A percentile compares a stretch with the other conserved stretches of the same genome.
Conservation (phyloP, 53 echinoderm and acorn worm genomes). For the Hippasteria phrygiana region DNA sequence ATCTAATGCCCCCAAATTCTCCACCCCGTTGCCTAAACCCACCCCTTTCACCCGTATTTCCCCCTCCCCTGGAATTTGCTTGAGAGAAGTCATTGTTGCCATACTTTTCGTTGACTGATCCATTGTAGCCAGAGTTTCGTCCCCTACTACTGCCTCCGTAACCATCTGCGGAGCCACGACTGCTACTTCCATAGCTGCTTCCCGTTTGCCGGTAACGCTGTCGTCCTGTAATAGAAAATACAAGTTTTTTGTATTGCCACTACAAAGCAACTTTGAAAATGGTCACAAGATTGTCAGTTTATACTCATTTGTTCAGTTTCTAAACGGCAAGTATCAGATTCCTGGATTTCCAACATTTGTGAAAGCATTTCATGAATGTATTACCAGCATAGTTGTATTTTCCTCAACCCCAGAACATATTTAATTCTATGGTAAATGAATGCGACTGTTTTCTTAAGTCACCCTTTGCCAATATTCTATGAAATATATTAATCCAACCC, state of each 20-base stretch:
- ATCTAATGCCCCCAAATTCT: conserved; percentile 30
- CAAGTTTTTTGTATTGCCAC: too few species aligned
- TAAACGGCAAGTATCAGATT: too few species aligned
- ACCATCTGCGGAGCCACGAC: conserved; percentile 26
- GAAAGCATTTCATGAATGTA: too few species aligned
- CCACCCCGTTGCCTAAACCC: conserved; percentile 32
- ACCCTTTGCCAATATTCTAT: too few species aligned
- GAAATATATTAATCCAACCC: too few species aligned
- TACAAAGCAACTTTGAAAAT: neutral
- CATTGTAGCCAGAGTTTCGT: conserved; percentile 24
- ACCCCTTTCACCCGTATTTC: conserved; percentile 16
- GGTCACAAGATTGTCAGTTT: too few species aligned
- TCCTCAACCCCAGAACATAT: too few species aligned
- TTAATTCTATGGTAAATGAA: too few species aligned
- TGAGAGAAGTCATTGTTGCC: conserved; percentile 64
- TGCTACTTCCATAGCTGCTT: conserved; percentile 20
- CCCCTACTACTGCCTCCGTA: conserved; percentile 40
- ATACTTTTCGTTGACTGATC: conserved; percentile 52
- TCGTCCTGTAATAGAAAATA: conserved; percentile 2
- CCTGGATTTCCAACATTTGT: too few species aligned
- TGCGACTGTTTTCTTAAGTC: too few species aligned
- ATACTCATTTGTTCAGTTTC: too few species aligned
- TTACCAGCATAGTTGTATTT: too few species aligned
- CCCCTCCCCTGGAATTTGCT: conserved; percentile 41
- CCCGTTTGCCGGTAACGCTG: conserved; percentile 50